phyloP scores from a whole-genome alignment of 2,797 vertebrate genomes.

The Steatocranus sp. region DNA sequence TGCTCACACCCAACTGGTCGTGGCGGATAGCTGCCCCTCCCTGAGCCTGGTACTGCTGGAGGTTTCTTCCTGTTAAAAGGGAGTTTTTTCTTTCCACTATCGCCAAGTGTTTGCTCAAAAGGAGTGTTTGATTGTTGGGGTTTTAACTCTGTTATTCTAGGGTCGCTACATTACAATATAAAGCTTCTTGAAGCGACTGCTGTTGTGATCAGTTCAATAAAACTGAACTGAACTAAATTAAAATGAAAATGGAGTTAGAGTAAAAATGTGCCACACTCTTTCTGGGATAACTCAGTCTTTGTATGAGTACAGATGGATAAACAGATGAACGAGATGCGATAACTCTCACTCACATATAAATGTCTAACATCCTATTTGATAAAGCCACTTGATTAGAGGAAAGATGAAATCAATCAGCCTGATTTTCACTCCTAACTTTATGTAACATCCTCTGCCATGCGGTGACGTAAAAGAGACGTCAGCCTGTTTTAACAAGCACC shows the following conservation, averaged over 20 bases:
- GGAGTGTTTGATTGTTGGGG: neutral
- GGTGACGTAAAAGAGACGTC: constrained; percentile 56
- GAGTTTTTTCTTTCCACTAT: neutral
- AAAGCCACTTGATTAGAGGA: neutral
- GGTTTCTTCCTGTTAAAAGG: neutral
- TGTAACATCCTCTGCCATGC: constrained; percentile 28
- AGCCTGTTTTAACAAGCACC: constrained; percentile 23
- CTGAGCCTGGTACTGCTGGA: neutral
- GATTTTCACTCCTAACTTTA: constrained; percentile 33
- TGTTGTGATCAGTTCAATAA: neutral
- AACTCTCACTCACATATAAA: neutral
- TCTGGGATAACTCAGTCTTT: neutral
- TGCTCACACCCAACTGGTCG: neutral
- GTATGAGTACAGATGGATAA: neutral
- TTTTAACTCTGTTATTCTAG: neutral
- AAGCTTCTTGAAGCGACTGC: neutral
- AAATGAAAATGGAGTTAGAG: neutral
- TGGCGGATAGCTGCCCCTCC: neutral
- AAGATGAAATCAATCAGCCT: constrained; percentile 7
- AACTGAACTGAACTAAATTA: neutral
- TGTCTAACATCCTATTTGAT: neutral
- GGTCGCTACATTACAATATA: neutral
- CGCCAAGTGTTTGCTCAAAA: fast-evolving
- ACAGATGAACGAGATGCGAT: neutral
- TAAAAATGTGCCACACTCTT: neutral